Percentiles rank a stretch among this genome's conserved stretches.
These are phyloP conservation scores for Drosophila carrolli DNA, from an alignment of 1,140 invertebrate species.

Conservation along the genomic window DNA sequence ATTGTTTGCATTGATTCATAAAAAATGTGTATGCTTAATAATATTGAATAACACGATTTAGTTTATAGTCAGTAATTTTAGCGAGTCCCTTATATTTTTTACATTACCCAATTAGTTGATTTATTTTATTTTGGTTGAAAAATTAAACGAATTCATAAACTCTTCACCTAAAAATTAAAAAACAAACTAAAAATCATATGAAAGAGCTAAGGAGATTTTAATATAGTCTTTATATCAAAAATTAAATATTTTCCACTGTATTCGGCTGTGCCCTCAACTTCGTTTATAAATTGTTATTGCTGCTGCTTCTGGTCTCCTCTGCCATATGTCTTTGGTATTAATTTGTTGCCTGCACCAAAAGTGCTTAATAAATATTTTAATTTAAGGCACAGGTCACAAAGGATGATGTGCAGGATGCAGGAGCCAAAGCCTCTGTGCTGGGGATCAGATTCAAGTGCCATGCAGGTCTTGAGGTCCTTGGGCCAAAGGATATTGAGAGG, in stretches of 20 bases:
- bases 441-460: slow-evolving; percentile 31
- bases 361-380: slow-evolving; percentile 80
- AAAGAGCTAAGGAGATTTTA: too few species aligned
- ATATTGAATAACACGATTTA: too few species aligned
- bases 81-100: too few species aligned
- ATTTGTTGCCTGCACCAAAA: slow-evolving; percentile 75
- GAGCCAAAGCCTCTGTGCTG: slow-evolving; percentile 3
- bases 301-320: background rate
- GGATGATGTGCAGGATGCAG: slow-evolving; percentile 15
- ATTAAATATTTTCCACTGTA: background rate
- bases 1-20: too few species aligned
- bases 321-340: slow-evolving; percentile 50
- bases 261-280: slow-evolving; percentile 14
- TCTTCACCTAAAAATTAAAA: too few species aligned
- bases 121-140: too few species aligned
- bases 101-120: too few species aligned
- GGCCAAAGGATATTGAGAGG: slow-evolving; percentile 30
- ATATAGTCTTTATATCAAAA: background rate
- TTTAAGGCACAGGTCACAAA: slow-evolving; percentile 42
- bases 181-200: too few species aligned
- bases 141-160: too few species aligned
- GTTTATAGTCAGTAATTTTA: too few species aligned
- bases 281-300: slow-evolving; percentile 32
- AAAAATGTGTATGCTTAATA: too few species aligned
- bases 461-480: slow-evolving; percentile 28